Base-by-base conservation (phyloP, 2,113 vertebrate species). In the Cephalophus harveyi region DNA sequence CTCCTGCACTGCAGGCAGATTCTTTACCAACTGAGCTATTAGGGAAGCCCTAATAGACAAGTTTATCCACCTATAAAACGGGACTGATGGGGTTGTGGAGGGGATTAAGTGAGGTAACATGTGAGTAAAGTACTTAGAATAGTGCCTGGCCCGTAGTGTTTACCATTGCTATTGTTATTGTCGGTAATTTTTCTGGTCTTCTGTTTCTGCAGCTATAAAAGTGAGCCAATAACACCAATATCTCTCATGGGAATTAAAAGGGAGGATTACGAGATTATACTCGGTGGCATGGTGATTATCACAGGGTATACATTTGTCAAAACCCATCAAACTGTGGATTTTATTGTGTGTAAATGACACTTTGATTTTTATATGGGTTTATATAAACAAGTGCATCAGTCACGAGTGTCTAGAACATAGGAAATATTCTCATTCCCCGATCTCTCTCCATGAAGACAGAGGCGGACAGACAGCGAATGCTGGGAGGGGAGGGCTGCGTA, bases 271-370 rank as follows among this genome's bases (percentile, higher is more conserved):
- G 28, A 64, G 62, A 12, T 91, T 89, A 21, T 40, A 36, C 14
- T 48, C 3, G 6, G 50, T 52, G 46, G 71, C 11, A 14, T 55
- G 15, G 71, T 84, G 48, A 30, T 84, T 89, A 36, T 43, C 48
- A 57, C 55, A 27, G 28, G 30, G 9, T 55, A 14, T 1, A 15
- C 43, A 14, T 62, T 91, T 93, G 55, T 71, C 46, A 91, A 89
- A 83, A 91, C 12, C 43, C 28, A 89, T 64, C 59, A 27, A 36
- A 88, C 40, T 48, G 2, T 40, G 46, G 36, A 16, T 86, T 84
- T 81, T 87, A 57, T 87, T 92, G n/a, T 90, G 36, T 36, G 8
- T 50, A 95, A 64, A 43, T 43, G 87, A 88, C n/a, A 57, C 27
- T 19, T 36, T 5, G 16, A 3, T 28, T 28, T 71, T 43, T 82